Base-by-base conservation (phyloP, 2,113 vertebrate species). In the Sylvicapra grimmia region DNA sequence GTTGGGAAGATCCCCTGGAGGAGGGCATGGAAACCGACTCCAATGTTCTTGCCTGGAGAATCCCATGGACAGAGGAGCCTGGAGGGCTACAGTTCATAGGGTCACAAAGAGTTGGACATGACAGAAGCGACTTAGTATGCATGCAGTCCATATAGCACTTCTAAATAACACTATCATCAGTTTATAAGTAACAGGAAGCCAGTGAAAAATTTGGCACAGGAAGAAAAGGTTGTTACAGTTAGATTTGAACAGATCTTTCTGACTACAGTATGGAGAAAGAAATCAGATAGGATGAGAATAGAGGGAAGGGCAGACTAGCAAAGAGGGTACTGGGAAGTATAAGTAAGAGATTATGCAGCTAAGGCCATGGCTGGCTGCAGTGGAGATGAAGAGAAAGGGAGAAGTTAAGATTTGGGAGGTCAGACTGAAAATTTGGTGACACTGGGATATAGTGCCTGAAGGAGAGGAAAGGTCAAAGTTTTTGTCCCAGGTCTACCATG, bases 201-300 rank as follows among this genome's bases (percentile, higher is more conserved):
- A 95, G 61, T 96, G 47, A 84, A 83, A 88, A 92, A 29, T 8
- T 15, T 61, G 36, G 6, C 13, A 19, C 47, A 90, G 25, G 25
- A 95, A 92, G 36, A 40, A 36, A 4, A 89, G 65, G 8, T 16
- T 93, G 33, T 83, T 33, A 5, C 33, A 4, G 91, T 58, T 65
- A 95, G 23, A 93, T 61, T 5, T 91, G n/a, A 91, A 94, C 86
- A 96, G 56, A 92, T 51, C 31, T 90, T 31, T 95, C 11, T 85
- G 75, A 77, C 33, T 86, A 82, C 2, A 92, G 15, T 61, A 27
- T 4, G n/a, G 13, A 82, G 75, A 84, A 89, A 68, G n/a, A 49
- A 94, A 93, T 0, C 29, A 13, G 29, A 23, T 3, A 94, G 44
- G 84, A 18, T 0, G 53, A 91, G 18, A 88, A 14, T 51, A 25